Conservation (phyloP, 2,113 vertebrate species). For the Pica pica region DNA sequence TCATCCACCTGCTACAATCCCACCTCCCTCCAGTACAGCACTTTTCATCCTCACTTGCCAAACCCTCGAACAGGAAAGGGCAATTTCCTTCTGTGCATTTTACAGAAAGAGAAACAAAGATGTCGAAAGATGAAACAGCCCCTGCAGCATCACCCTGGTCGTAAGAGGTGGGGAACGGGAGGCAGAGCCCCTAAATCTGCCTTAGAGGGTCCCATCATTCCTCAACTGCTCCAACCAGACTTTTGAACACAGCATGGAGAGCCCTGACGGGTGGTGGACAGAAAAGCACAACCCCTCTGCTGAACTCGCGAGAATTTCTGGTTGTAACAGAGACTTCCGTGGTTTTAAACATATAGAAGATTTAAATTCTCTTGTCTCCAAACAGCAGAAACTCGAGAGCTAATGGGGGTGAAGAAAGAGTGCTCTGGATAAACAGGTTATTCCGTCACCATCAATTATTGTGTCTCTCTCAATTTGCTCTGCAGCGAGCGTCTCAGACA, state of each 20-base stretch:
- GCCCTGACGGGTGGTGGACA: not conserved
- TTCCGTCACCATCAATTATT: not conserved
- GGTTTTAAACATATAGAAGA: not conserved
- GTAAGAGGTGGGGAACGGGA: not conserved
- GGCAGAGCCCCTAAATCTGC: not conserved
- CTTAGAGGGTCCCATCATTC: not conserved
- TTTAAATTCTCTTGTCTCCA: not conserved
- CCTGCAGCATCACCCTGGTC: not conserved
- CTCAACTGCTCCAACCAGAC: not conserved
- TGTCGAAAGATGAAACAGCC: not conserved
- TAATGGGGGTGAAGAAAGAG: conserved; percentile 1
- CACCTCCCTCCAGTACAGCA: not conserved
- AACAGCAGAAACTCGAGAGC: not conserved
- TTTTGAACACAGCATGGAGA: not conserved
- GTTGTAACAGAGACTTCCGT: not conserved
- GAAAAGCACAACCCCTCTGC: not conserved
- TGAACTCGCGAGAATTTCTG: not conserved
- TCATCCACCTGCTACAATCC: not conserved
- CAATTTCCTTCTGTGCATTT: not conserved
- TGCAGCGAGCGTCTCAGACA: not conserved
- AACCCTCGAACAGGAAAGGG: not conserved
- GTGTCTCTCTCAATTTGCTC: not conserved
- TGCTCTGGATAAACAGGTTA: not conserved
- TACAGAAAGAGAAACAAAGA: not conserved
- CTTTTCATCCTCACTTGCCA: not conserved